phyloP scores from a whole-genome alignment of 2,888 invertebrate species.

The Lucinisca nassula region DNA sequence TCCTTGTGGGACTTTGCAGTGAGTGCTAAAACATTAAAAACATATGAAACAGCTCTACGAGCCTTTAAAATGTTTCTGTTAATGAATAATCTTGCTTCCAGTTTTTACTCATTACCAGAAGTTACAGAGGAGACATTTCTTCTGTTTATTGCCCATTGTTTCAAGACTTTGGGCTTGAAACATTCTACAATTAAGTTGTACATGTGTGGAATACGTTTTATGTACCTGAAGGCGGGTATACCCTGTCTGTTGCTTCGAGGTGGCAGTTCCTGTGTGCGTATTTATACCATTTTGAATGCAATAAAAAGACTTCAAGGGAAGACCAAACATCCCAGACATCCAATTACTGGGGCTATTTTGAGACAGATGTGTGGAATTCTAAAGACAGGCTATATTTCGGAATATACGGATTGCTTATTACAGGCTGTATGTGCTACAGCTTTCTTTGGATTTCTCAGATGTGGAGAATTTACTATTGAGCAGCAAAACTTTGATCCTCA shows the following conservation, averaged over 20 bases:
- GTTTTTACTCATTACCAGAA: no score
- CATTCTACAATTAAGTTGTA: no score
- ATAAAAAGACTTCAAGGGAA: not conserved
- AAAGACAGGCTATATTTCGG: not conserved
- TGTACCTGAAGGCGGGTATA: not conserved
- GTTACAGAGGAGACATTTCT: not conserved
- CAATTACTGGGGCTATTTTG: not conserved
- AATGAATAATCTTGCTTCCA: not conserved
- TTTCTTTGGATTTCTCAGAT: slow-evolving; percentile 30
- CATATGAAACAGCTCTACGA: not conserved
- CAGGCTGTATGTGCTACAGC: not conserved
- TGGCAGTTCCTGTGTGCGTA: no score
- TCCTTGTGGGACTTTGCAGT: no score
- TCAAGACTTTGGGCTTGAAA: not conserved
- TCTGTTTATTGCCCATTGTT: not conserved
- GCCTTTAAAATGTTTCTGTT: not conserved
- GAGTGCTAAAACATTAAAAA: no score
- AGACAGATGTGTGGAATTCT: not conserved
- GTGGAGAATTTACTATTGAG: slow-evolving; percentile 33
- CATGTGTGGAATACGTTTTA: no score
- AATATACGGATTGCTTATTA: not conserved
- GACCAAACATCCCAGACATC: not conserved
- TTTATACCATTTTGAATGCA: not conserved
- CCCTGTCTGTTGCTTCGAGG: not conserved
- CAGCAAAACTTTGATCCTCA: not conserved